phyloP scores from a whole-genome alignment of 2,797 vertebrate species.

The Micromesistius poutassou region DNA sequence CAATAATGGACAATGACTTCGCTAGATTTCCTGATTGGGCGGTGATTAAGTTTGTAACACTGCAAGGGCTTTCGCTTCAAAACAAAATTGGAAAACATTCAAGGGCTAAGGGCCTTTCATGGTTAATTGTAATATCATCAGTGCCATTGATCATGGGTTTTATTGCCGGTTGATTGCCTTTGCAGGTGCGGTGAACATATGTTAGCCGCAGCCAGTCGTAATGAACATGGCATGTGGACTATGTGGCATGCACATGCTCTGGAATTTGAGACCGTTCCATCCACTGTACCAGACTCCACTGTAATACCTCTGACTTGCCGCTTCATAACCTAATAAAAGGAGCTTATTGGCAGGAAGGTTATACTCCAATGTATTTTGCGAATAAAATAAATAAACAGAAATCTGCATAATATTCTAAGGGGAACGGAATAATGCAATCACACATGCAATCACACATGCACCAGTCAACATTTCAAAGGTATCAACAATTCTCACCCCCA shows the following conservation, averaged over 20 bases:
- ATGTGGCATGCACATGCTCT: neutral
- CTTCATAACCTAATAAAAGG: neutral
- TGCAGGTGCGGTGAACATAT: conserved; percentile 41
- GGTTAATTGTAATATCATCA: conserved; percentile 6
- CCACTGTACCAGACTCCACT: neutral
- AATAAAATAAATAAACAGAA: neutral
- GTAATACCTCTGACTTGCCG: neutral
- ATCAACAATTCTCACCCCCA: conserved; percentile 18
- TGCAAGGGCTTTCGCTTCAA: neutral
- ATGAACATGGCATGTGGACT: neutral
- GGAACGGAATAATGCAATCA: conserved; percentile 48
- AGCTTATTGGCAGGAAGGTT: neutral
- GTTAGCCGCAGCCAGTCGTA: neutral
- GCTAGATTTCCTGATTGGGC: neutral
- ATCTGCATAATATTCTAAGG: conserved; percentile 4
- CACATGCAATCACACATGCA: conserved; percentile 49
- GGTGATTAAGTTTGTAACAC: conserved; percentile 1
- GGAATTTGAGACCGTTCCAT: neutral
- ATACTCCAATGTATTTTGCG: neutral
- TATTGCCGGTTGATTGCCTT: neutral
- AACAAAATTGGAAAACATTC: neutral
- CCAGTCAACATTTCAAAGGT: conserved; percentile 52
- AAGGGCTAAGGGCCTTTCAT: neutral
- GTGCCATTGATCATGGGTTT: neutral
- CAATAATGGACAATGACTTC: neutral